These are phyloP conservation scores for Ovibos moschatus DNA, from an alignment of 2,113 vertebrate species.

Conservation along the genomic window DNA sequence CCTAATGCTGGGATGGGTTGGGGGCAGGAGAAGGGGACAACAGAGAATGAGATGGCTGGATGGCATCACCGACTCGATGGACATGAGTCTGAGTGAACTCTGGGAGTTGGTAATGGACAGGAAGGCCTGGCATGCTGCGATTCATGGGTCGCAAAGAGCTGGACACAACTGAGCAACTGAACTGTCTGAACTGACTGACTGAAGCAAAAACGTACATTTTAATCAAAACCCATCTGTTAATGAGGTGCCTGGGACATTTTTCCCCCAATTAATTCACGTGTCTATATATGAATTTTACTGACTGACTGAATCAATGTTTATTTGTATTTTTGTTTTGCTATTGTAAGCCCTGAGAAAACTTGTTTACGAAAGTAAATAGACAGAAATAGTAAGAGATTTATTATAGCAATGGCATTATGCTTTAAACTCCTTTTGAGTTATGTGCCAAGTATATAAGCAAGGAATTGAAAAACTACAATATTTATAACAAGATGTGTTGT, in stretches of 20 bases:
- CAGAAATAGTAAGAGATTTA: background rate
- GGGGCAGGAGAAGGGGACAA: too few species aligned
- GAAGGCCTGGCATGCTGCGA: too few species aligned
- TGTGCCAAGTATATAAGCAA: background rate
- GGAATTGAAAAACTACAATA: background rate
- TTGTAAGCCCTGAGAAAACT: slow-evolving; percentile 8
- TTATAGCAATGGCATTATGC: background rate
- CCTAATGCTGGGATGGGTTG: too few species aligned
- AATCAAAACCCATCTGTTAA: background rate
- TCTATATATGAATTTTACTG: background rate
- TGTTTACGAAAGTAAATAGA: background rate
- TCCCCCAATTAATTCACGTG: background rate
- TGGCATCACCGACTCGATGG: too few species aligned
- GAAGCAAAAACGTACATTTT: background rate
- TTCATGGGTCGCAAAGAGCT: too few species aligned
- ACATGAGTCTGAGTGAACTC: too few species aligned
- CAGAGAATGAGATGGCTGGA: too few species aligned
- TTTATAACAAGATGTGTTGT: slow-evolving; percentile 9
- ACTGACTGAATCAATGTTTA: background rate
- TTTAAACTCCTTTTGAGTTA: slow-evolving; percentile 29
- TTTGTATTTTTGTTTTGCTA: background rate
- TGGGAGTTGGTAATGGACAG: too few species aligned
- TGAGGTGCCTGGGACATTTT: background rate
- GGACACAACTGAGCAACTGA: too few species aligned
- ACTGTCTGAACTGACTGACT: too few species aligned